phyloP scores from a whole-genome alignment of 1,140 invertebrate species.

The Lepidurus apus region DNA sequence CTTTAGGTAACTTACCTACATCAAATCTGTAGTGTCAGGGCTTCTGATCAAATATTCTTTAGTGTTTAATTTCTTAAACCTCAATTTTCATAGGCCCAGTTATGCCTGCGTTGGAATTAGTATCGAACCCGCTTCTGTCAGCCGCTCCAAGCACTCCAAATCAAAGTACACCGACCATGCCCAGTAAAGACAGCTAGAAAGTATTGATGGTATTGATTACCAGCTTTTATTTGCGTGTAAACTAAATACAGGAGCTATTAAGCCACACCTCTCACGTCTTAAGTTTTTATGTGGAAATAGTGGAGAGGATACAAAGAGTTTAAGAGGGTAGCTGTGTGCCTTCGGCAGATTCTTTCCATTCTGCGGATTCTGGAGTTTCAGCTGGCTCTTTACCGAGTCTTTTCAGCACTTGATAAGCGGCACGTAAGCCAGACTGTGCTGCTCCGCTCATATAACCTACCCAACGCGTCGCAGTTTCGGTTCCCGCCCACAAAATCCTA shows the following conservation, averaged over 20 bases:
- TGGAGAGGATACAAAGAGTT: not conserved
- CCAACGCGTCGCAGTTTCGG: slow-evolving; percentile 53
- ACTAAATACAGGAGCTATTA: not conserved
- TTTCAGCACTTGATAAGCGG: slow-evolving; percentile 50
- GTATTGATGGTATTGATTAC: not conserved
- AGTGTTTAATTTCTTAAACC: not conserved
- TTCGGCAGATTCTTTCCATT: not conserved
- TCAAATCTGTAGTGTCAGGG: not conserved
- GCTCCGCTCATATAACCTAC: slow-evolving; percentile 54
- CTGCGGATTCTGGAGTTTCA: not conserved
- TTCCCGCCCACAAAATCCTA: slow-evolving; percentile 50
- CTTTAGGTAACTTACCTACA: slow-evolving; percentile 39
- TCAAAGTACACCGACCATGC: not conserved
- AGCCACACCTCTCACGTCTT: not conserved
- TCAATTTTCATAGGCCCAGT: not conserved
- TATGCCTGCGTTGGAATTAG: not conserved
- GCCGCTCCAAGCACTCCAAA: not conserved
- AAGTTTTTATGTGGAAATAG: not conserved
- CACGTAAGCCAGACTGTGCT: slow-evolving; percentile 50
- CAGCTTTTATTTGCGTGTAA: not conserved
- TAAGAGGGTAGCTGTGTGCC: not conserved
- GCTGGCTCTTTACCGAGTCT: not conserved
- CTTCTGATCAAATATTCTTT: not conserved
- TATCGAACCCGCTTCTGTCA: not conserved
- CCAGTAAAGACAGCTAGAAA: not conserved